phyloP scores from a whole-genome alignment of 2,113 vertebrate genomes.

The Poeciliopsis turrubarensis region DNA sequence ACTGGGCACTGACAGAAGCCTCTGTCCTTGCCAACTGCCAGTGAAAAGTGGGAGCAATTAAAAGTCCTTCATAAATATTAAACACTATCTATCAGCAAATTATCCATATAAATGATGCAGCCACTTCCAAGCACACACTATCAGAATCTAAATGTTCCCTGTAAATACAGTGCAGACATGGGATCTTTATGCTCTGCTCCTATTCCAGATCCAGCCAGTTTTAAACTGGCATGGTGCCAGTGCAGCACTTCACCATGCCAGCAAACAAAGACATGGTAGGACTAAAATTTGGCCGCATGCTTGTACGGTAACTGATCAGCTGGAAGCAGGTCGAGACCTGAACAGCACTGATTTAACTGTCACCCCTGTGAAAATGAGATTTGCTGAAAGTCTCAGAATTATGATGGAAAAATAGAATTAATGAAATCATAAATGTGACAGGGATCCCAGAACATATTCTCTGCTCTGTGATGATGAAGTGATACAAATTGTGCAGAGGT shows the following conservation, averaged over 20 bases:
- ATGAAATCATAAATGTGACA: not conserved
- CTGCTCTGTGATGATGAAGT: slow-evolving; percentile 2
- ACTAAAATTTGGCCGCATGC: slow-evolving; percentile 60
- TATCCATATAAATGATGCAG: slow-evolving; percentile 74
- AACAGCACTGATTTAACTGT: slow-evolving; percentile 59
- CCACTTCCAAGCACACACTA: slow-evolving; percentile 64
- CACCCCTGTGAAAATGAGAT: slow-evolving; percentile 34
- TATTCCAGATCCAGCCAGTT: slow-evolving; percentile 63
- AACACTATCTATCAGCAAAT: slow-evolving; percentile 68
- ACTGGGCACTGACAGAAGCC: slow-evolving; percentile 31
- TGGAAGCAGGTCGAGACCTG: slow-evolving; percentile 52
- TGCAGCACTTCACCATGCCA: slow-evolving; percentile 60
- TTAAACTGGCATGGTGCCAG: slow-evolving; percentile 64
- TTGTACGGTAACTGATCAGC: slow-evolving; percentile 61
- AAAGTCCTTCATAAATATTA: slow-evolving; percentile 75
- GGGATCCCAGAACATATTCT: not conserved
- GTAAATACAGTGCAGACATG: slow-evolving; percentile 75
- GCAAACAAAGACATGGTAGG: slow-evolving; percentile 41
- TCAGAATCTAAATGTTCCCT: slow-evolving; percentile 70
- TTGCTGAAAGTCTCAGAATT: slow-evolving; percentile 51
- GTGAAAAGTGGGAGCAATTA: slow-evolving; percentile 70
- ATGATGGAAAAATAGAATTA: slow-evolving; percentile 40
- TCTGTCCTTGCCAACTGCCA: slow-evolving; percentile 45
- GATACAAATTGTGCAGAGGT: not conserved
- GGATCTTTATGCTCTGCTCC: slow-evolving; percentile 57